Conservation (phyloP, 2,888 invertebrate genomes). For the Choristoneura rosaceana region DNA sequence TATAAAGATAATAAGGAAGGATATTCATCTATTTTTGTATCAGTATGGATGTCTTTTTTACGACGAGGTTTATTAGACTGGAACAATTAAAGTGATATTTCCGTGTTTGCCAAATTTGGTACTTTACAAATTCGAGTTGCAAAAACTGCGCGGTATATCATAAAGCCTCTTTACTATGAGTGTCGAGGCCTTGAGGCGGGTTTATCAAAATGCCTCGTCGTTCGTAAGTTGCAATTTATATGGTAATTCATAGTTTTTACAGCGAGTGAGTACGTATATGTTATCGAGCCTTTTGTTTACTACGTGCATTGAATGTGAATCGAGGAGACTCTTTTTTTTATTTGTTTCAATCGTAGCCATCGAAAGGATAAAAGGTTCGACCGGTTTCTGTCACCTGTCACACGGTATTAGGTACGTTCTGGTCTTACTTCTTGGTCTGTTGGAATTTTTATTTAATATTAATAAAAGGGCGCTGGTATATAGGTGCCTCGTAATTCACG, state of each 20-base stretch:
- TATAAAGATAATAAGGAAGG: slow-evolving; percentile 11
- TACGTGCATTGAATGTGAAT: slow-evolving; percentile 61
- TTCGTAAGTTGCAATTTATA: slow-evolving; percentile 55
- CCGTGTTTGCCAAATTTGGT: slow-evolving; percentile 14
- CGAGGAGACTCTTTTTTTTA: slow-evolving; percentile 53
- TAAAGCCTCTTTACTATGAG: slow-evolving; percentile 18
- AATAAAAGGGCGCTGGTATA: slow-evolving; percentile 38
- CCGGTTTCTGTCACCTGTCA: slow-evolving; percentile 77
- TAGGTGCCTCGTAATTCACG: slow-evolving; percentile 29
- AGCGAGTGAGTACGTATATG: slow-evolving; percentile 12
- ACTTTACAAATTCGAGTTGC: slow-evolving; percentile 11
- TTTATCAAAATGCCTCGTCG: slow-evolving; percentile 50
- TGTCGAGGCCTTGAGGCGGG: slow-evolving; percentile 49
- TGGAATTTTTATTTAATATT: slow-evolving; percentile 33
- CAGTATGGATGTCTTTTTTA: slow-evolving; percentile 14
- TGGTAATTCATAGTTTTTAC: slow-evolving; percentile 50
- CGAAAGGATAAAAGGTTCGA: slow-evolving; percentile 64
- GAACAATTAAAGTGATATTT: slow-evolving; percentile 32
- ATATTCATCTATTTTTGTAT: slow-evolving; percentile 1
- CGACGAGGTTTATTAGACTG: slow-evolving; percentile 17
- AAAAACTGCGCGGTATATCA: slow-evolving; percentile 8
- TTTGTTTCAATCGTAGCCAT: slow-evolving; percentile 66
- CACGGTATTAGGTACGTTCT: slow-evolving; percentile 52
- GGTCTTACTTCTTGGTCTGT: slow-evolving; percentile 5
- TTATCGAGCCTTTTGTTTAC: slow-evolving; percentile 39